Base-by-base conservation (phyloP, 30 jellyfish, hydroid and myxozoan species). In the Pelagia noctiluca region DNA sequence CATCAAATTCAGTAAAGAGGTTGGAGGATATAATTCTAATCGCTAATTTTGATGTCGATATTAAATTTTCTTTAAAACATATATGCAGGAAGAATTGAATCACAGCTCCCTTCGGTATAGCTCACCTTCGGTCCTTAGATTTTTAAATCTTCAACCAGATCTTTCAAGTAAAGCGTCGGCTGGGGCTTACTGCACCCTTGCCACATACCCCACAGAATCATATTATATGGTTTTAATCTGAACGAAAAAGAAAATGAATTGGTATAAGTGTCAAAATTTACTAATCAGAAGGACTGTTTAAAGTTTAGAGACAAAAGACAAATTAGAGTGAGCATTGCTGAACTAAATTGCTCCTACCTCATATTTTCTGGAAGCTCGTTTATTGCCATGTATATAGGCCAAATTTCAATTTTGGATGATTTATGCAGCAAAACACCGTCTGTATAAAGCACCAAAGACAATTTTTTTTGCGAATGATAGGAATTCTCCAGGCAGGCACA, bases 361-460 rank as follows among this genome's bases (percentile, higher is more conserved):
- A 18, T 42, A 7, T 70, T 35, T 10, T 30, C 36, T 18, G 82
- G 72, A 2, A 70, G 72, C 82, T 70, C 82, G 35, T 70, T 70
- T 2, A 70, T 70, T 42, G 67, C 82, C 28, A 42, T n/a, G 35
- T 70, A 70, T 7, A 70, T 35, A 7, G 82, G 82, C 82, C 82
- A 70, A 7, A 70, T 70, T 35, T 70, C 82, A 12, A 33, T 42
- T 26, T 42, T 70, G 28, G 82, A 70, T 10, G 67, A 35, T 28
- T n/a, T n/a, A n/a, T n/a, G n/a, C n/a, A n/a, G n/a, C n/a, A n/a
- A n/a, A n/a, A n/a, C n/a, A n/a, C n/a, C n/a, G n/a, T n/a, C n/a
- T n/a, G n/a, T n/a, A n/a, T n/a, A n/a, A n/a, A n/a, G n/a, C n/a
- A n/a, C n/a, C n/a, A 16, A 42, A 42, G 57, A 16, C 8, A 42